Conservation (phyloP, 2,113 vertebrate species). For the Microtus pennsylvanicus region DNA sequence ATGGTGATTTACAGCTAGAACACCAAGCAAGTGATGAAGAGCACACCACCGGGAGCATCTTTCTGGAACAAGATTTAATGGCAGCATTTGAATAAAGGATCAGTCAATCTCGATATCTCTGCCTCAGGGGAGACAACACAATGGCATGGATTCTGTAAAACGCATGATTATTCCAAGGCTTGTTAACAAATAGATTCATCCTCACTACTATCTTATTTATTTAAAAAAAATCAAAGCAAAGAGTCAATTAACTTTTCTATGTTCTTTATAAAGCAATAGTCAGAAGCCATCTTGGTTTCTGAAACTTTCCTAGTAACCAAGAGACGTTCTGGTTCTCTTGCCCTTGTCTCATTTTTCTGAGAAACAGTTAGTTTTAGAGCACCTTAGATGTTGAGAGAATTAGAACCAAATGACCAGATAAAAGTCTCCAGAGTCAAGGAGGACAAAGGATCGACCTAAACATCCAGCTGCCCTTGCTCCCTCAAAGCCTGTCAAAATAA, state of each 20-base stretch:
- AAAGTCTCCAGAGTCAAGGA: not conserved
- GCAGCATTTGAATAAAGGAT: not conserved
- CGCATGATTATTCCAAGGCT: slow-evolving; percentile 27
- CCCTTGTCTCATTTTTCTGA: not conserved
- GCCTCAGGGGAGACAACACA: slow-evolving; percentile 3
- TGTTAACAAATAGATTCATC: not conserved
- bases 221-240: not conserved
- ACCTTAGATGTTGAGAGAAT: not conserved
- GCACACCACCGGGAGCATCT: not conserved
- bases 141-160: not conserved
- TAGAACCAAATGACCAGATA: not conserved
- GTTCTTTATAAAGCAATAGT: not conserved
- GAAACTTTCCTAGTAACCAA: not conserved
- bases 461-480: not conserved
- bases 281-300: not conserved
- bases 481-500: not conserved
- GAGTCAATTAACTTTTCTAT: not conserved
- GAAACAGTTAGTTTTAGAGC: not conserved
- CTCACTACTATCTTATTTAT: not conserved
- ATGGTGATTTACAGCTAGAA: not conserved
- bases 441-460: not conserved
- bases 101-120: not conserved
- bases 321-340: not conserved
- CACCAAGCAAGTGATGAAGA: not conserved
- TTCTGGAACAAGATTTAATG: not conserved